phyloP scores from a whole-genome alignment of 2,113 vertebrate genomes.

The Daphoenositta chrysoptera region DNA sequence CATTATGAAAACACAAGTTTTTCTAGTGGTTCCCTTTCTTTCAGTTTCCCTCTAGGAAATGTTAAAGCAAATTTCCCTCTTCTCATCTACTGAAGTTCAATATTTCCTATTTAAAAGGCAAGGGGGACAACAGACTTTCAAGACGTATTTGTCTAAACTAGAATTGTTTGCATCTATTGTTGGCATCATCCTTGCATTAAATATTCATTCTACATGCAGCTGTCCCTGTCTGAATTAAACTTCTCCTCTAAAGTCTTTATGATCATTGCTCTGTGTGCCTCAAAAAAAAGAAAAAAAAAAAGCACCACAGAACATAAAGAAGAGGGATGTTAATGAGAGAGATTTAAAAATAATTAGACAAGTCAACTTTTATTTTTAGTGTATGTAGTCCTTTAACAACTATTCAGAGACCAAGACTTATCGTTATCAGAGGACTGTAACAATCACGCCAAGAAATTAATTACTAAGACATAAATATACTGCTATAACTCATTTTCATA shows the following conservation, averaged over 20 bases:
- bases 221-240: conserved; percentile 27
- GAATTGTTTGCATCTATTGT: conserved; percentile 32
- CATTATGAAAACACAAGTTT: conserved; percentile 35
- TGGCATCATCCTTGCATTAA: conserved; percentile 39
- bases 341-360: not conserved
- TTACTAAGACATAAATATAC: not conserved
- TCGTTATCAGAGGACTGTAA: not conserved
- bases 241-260: not conserved
- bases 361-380: not conserved
- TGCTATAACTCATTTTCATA: not conserved
- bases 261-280: not conserved
- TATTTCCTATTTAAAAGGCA: conserved; percentile 48
- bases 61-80: conserved; percentile 47
- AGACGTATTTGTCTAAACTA: conserved; percentile 3
- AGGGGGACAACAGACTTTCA: conserved; percentile 30
- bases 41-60: conserved; percentile 15
- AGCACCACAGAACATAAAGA: not conserved
- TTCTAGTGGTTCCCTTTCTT: conserved; percentile 38
- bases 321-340: not conserved
- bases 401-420: not conserved
- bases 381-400: not conserved
- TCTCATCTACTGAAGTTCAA: not conserved
- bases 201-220: not conserved
- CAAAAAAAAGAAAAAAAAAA: not conserved
- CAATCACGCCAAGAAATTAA: not conserved